Evolutionary conservation across 1,140 invertebrate species (phyloP).

Genomic region (Oedothorax gibbosus): DNA sequence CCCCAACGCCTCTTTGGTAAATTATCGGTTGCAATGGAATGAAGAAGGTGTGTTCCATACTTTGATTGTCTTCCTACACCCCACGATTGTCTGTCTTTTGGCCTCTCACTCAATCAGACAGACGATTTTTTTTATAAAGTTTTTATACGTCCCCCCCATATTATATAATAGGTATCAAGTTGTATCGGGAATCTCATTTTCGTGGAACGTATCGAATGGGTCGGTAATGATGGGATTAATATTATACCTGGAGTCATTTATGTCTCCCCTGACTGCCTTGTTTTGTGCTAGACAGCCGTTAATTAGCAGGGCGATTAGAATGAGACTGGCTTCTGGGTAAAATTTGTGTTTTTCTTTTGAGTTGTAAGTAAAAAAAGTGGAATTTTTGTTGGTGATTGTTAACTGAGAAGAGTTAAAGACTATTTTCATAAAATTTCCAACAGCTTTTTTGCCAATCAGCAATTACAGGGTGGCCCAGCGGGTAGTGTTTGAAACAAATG

Average conservation of each 20-base stretch:
- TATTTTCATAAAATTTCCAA: too few species aligned
- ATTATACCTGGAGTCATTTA: constrained; percentile 10
- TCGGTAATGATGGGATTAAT: constrained; percentile 44
- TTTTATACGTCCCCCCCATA: neutral
- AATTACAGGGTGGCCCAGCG: too few species aligned
- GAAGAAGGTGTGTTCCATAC: constrained; percentile 13
- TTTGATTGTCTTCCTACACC: constrained; percentile 28
- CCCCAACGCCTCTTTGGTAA: neutral
- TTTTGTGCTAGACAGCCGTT: too few species aligned
- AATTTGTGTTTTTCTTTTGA: too few species aligned
- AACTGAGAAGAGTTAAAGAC: too few species aligned
- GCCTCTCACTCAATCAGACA: neutral
- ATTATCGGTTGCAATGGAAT: constrained; percentile 19
- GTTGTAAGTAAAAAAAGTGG: too few species aligned
- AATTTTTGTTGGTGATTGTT: too few species aligned
- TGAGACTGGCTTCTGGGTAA: too few species aligned
- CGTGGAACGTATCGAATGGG: constrained; percentile 16
- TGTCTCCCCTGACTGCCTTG: too few species aligned
- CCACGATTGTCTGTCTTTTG: constrained; percentile 20
- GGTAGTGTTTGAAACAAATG: too few species aligned
- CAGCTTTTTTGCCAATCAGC: too few species aligned
- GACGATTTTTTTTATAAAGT: constrained; percentile 2
- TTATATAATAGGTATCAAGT: constrained; percentile 16
- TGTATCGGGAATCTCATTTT: constrained; percentile 44
- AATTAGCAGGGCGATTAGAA: too few species aligned